Conservation (phyloP, 2,888 invertebrate species). For the Phorcus lineatus region DNA sequence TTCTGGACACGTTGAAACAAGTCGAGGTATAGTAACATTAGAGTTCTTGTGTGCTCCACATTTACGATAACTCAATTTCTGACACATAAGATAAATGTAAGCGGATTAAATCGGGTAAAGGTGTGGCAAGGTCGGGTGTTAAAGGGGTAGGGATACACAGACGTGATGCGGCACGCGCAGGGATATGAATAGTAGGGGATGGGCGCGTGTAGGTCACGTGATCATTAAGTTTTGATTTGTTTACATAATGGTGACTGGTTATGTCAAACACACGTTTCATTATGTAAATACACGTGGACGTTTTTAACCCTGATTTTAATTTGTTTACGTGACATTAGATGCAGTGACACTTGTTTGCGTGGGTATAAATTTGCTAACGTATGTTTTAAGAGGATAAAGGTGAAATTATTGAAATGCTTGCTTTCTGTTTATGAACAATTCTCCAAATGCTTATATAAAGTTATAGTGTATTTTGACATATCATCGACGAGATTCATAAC, state of each 20-base stretch:
- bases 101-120: background rate
- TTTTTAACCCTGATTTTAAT: no score
- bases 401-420: no score
- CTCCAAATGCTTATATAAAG: no score
- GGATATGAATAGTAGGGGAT: background rate
- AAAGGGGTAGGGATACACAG: background rate
- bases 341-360: no score
- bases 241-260: background rate
- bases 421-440: no score
- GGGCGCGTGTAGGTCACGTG: background rate
- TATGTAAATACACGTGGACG: no score
- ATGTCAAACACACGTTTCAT: background rate
- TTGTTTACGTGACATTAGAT: no score
- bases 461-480: no score
- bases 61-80: background rate
- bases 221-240: background rate
- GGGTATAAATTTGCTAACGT: no score
- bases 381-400: no score
- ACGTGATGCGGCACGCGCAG: background rate
- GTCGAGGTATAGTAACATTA: background rate
- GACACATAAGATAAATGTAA: background rate
- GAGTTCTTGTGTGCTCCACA: background rate
- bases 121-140: background rate
- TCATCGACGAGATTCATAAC: no score
- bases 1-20: background rate